Conservation (phyloP, 2,797 vertebrate species). For the Heliangelus exortis region DNA sequence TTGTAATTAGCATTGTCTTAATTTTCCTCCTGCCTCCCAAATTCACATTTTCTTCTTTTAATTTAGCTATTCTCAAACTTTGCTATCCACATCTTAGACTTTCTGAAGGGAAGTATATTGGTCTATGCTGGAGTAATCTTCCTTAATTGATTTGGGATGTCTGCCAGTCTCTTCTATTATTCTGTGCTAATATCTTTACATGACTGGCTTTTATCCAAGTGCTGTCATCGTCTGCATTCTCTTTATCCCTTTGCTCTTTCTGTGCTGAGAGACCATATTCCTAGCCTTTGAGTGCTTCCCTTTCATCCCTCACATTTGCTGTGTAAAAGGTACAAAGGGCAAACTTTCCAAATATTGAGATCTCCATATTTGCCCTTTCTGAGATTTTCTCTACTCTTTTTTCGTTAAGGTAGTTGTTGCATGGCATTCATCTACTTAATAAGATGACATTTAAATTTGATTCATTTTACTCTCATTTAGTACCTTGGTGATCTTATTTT, state of each 20-base stretch:
- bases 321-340: conserved; percentile 15
- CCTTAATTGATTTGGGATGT: conserved; percentile 77
- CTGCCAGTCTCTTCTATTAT: conserved; percentile 71
- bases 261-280: conserved; percentile 17
- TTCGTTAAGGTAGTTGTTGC: background rate
- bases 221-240: conserved; percentile 44
- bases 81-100: conserved; percentile 48
- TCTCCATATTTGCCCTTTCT: background rate
- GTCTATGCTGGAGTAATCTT: conserved; percentile 65
- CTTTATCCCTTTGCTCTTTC: conserved; percentile 57
- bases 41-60: conserved; percentile 32
- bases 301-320: background rate
- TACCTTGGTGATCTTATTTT: background rate
- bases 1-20: background rate
- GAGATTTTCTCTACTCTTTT: background rate
- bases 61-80: conserved; percentile 14
- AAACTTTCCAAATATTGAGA: conserved; percentile 13
- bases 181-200: conserved; percentile 61
- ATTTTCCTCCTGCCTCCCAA: background rate
- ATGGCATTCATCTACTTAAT: background rate
- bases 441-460: conserved; percentile 31
- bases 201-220: conserved; percentile 64
- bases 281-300: conserved; percentile 10
- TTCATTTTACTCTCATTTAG: background rate
- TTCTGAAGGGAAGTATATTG: conserved; percentile 49